Evolutionary conservation across 2,113 vertebrate species (phyloP).

Genomic region (Pontoporia blainvillei): DNA sequence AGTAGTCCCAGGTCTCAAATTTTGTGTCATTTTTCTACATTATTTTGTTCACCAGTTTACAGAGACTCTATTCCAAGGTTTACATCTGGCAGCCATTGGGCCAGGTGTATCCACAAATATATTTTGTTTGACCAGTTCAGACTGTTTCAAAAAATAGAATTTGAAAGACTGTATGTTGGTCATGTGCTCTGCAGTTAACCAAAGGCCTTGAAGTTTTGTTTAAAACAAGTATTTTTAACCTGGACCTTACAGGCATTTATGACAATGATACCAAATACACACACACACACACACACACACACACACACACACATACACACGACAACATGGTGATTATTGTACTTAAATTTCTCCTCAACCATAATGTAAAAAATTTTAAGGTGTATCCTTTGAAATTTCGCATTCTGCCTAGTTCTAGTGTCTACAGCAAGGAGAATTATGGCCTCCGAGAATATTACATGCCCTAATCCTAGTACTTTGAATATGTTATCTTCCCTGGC

Average conservation of each 20-base stretch:
- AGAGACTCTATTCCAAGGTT: neutral
- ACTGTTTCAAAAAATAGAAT: constrained; percentile 13
- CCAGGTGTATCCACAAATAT: neutral
- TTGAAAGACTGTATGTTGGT: neutral
- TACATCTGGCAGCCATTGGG: neutral
- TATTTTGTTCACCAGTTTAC: neutral
- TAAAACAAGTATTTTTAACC: neutral
- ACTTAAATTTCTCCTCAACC: neutral
- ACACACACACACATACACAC: neutral
- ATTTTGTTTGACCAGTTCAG: neutral
- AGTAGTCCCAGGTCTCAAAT: neutral
- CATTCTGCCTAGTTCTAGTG: neutral
- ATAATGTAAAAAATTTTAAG: neutral
- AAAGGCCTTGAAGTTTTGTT: neutral
- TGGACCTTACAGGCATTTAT: neutral
- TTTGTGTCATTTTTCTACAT: neutral
- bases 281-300: neutral
- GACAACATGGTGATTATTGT: neutral
- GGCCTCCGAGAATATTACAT: too few relatives aligned
- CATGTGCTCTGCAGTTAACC: neutral
- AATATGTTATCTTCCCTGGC: neutral
- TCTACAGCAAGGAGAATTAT: neutral
- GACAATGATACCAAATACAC: neutral
- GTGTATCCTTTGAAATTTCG: neutral
- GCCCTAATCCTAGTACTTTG: neutral